Evolutionary conservation across 2,888 invertebrate genomes (phyloP), one percentile per base, ranked within the genome.

Genomic region (Apamea anceps): DNA sequence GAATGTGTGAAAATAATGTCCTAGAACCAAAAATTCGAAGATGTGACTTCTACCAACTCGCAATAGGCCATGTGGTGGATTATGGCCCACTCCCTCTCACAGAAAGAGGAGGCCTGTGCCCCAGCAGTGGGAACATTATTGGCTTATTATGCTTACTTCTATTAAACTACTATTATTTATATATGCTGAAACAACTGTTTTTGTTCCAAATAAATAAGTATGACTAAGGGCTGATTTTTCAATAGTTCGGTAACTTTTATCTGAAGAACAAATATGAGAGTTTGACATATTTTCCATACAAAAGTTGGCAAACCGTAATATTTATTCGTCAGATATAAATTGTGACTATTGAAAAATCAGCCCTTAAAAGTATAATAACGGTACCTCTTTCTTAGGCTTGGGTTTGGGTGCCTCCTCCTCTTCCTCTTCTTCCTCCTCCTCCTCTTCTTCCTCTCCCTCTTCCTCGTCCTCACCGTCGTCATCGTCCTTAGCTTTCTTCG

Each of bases 341-440:
- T 21, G 6, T 51, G 54, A n/a, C 57, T 57, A 57, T 12, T 57
- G 25, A 57, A 25, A 57, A 57, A 57, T 25, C 12, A 12, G 12
- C 4, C 5, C n/a, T n/a, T 32, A 54, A 15, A 25, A 32, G 12
- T 37, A 28, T 42, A 18, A 25, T 72, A 62, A 37, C 25, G 8
- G 65, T 85, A 95, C 97, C 97, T 95, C 97, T 94, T 94, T 97
- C 86, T 95, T 97, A 78, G 96, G 97, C 90, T 96, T 96, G 37
- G 95, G 96, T 92, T 95, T 96, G 42, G 96, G 96, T 86, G 95
- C 96, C 89, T 94, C 95, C 86, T 95, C 97, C 79, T 95, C 96
- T 77, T 96, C 96, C 90, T 94, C 97, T 88, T 94, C 97, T 85
- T 95, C 96, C 63, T 96, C 97, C 82, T 97, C 96, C 83, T 96